Conservation (phyloP, 2,113 vertebrate species). For the Puffinus mauretanicus region DNA sequence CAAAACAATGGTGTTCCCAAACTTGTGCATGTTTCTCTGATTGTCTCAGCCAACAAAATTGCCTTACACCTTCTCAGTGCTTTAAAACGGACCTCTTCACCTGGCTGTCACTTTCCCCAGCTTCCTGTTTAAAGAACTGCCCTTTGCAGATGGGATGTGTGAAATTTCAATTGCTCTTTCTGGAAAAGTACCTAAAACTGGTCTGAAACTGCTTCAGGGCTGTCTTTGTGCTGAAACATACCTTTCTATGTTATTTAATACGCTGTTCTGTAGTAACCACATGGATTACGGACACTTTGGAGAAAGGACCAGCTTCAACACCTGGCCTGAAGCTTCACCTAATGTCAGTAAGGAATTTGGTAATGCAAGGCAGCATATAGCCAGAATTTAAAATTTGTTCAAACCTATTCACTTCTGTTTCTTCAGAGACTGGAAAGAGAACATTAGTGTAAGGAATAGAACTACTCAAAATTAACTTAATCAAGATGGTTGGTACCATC, state of each 20-base stretch:
- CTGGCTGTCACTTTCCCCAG: background rate
- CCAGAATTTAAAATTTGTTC: background rate
- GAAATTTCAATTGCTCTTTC: background rate
- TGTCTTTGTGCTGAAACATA: background rate
- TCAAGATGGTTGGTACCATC: background rate
- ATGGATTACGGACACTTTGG: accelerated
- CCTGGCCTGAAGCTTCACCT: background rate
- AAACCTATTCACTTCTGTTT: accelerated
- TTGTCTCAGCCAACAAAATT: background rate
- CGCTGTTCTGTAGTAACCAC: background rate
- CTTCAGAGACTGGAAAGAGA: background rate
- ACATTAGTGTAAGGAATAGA: background rate
- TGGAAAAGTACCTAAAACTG: background rate
- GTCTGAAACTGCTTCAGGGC: background rate
- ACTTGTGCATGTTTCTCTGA: background rate
- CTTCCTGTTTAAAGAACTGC: background rate
- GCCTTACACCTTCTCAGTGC: background rate
- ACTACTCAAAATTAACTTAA: background rate
- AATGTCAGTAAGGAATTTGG: background rate
- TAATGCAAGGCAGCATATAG: background rate
- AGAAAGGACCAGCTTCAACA: background rate
- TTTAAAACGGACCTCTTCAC: background rate
- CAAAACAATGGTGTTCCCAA: background rate
- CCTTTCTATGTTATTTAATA: background rate
- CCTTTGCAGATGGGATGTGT: background rate